A percentile compares a stretch with the other conserved stretches of the same genome.
These are phyloP conservation scores for Xestia sexstrigata DNA, from an alignment of 2,888 invertebrate species.

Conservation along the genomic window DNA sequence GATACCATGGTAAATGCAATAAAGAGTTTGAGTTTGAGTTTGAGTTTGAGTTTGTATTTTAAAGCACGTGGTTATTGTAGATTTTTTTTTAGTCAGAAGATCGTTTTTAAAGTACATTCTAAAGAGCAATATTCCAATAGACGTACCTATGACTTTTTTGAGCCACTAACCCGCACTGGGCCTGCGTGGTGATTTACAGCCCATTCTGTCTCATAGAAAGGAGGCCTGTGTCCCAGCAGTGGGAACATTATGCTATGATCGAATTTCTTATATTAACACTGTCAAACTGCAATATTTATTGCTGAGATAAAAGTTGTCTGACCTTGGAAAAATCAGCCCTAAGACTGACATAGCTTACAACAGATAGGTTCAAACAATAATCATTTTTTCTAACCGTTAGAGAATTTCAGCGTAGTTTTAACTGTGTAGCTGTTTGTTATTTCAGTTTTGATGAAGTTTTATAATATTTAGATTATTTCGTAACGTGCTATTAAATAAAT, in stretches of 20 bases:
- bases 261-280: no score
- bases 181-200: background rate
- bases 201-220: background rate
- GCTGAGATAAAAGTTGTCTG: background rate
- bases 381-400: background rate
- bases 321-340: background rate
- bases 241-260: background rate
- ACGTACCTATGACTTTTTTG: background rate
- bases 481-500: background rate
- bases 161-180: background rate
- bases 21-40: no score
- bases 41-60: no score
- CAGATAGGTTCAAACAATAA: background rate
- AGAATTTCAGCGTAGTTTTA: background rate
- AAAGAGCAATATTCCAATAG: background rate
- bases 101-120: background rate
- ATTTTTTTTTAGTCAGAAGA: no score
- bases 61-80: constrained; percentile 3
- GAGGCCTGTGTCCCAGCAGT: background rate
- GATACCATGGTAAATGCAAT: background rate
- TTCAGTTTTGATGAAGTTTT: background rate
- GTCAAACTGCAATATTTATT: background rate
- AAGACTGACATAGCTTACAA: background rate
- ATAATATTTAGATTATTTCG: background rate
- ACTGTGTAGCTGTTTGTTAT: background rate